Conservation (phyloP, 2,113 vertebrate genomes). For the Callipepla squamata region DNA sequence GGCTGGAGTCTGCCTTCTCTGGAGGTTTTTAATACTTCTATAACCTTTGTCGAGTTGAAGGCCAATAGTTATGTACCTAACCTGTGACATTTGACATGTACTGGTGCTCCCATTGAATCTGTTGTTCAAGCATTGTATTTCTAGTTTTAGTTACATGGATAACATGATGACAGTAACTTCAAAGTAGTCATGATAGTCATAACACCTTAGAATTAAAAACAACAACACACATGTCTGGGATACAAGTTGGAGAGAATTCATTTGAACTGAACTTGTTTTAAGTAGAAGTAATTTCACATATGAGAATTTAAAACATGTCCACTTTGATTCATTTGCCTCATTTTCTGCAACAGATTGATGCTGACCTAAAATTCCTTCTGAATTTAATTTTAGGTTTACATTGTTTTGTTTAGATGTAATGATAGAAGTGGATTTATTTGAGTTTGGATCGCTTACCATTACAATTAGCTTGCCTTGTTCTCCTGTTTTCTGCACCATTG, state of each 20-base stretch:
- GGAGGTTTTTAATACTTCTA: background rate
- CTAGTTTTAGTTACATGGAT: background rate
- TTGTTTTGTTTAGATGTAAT: background rate
- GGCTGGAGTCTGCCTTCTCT: background rate
- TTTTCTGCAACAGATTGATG: background rate
- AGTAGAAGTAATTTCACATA: background rate
- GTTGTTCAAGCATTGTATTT: background rate
- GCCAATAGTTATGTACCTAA: background rate
- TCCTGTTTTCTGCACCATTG: background rate
- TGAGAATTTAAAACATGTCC: background rate
- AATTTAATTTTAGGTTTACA: background rate
- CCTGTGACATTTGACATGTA: background rate
- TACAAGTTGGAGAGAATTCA: background rate
- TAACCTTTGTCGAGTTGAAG: background rate
- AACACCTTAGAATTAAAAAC: background rate
- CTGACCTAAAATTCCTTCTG: background rate
- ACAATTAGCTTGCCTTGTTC: background rate
- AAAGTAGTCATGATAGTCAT: background rate
- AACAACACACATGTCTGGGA: background rate
- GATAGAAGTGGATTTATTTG: slow-evolving; percentile 10
- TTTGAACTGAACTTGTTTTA: background rate
- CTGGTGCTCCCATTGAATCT: background rate
- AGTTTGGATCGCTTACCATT: background rate
- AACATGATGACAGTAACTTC: background rate
- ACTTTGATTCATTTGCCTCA: background rate